Evolutionary conservation across 1,140 invertebrate genomes (phyloP).

Genomic region (Heliothis virescens): DNA sequence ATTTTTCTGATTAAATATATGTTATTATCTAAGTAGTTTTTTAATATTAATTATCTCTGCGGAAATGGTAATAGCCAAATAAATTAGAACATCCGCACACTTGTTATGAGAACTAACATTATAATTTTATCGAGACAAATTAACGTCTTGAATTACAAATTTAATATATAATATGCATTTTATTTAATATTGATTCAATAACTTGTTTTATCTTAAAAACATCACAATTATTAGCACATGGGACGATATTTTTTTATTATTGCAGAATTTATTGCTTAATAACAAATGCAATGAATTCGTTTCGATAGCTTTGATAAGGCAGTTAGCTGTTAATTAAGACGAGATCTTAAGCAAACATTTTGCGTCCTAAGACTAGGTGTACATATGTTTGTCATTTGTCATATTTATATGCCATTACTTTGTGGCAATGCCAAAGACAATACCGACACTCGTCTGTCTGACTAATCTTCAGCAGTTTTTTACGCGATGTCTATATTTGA

Average conservation of each 20-base stretch:
- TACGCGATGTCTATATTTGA: neutral
- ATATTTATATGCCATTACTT: conserved; percentile 11
- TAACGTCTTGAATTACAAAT: neutral
- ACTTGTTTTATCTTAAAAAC: too few relatives aligned
- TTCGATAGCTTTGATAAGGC: conserved; percentile 4
- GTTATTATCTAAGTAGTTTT: too few relatives aligned
- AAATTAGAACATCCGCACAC: neutral
- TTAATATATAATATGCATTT: too few relatives aligned
- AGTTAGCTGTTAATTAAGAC: conserved; percentile 11
- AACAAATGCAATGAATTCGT: neutral
- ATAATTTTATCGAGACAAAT: neutral
- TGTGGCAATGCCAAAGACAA: neutral
- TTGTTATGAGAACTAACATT: neutral
- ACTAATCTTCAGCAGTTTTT: conserved; percentile 4
- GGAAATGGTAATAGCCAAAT: conserved; percentile 7
- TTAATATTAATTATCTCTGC: neutral
- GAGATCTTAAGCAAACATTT: conserved; percentile 2
- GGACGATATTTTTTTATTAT: too few relatives aligned
- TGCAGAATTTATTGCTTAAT: neutral
- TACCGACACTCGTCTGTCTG: neutral
- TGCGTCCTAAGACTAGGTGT: neutral
- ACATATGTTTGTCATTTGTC: conserved; percentile 31
- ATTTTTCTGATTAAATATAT: too few relatives aligned
- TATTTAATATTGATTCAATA: too few relatives aligned
- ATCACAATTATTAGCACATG: too few relatives aligned